These are phyloP conservation scores for Marmota monax DNA, from an alignment of 2,113 vertebrate species.

Conservation along the genomic window DNA sequence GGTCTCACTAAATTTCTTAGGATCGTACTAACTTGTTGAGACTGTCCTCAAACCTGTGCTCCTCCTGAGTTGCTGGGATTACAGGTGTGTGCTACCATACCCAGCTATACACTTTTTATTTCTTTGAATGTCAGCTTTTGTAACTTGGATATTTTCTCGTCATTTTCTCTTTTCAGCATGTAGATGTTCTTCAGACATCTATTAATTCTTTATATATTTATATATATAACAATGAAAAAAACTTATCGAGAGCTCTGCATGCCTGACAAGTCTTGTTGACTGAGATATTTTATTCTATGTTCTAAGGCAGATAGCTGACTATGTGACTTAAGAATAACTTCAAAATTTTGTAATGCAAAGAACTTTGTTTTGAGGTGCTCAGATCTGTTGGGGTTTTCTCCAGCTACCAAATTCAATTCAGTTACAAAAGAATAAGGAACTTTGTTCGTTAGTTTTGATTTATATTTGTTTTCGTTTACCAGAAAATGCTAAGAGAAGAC, in stretches of 20 bases:
- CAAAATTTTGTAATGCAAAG: background rate
- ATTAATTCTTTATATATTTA: background rate
- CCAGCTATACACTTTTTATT: background rate
- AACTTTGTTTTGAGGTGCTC: background rate
- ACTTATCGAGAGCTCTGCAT: background rate
- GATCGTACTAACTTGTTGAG: too few species aligned
- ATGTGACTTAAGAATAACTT: background rate
- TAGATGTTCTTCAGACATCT: background rate
- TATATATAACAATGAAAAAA: background rate
- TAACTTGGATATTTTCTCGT: constrained; percentile 7
- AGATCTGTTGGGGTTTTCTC: background rate
- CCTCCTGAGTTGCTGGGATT: too few species aligned
- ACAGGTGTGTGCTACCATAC: too few species aligned
- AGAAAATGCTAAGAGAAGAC: background rate
- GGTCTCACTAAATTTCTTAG: too few species aligned
- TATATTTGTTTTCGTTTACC: background rate
- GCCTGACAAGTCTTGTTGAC: background rate
- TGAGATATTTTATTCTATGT: background rate
- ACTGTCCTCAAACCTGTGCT: too few species aligned
- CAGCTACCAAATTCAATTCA: background rate
- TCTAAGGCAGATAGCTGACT: background rate
- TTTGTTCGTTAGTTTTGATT: background rate
- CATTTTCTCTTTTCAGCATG: background rate
- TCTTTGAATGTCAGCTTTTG: background rate
- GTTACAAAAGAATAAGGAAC: background rate